Percentiles rank a stretch among this genome's conserved stretches.
phyloP scores from a whole-genome alignment of 2,888 invertebrate genomes.

The Eupithecia exiguata region DNA sequence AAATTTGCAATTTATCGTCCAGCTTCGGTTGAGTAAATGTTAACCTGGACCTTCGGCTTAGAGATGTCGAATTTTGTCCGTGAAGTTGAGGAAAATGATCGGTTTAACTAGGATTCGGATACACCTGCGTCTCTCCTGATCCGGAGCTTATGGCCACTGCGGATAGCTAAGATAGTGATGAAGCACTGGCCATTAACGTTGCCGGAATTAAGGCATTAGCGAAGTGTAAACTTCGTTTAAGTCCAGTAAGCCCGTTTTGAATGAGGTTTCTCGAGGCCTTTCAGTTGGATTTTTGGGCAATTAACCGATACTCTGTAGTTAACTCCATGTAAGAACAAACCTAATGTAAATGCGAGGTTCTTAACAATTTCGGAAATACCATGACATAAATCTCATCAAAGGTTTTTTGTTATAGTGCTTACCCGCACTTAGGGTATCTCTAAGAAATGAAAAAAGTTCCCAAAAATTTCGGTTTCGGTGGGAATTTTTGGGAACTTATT shows the following conservation, averaged over 20 bases:
- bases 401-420: too few relatives aligned
- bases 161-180: conserved; percentile 69
- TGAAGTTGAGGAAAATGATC: conserved; percentile 62
- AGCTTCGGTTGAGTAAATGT: conserved; percentile 46
- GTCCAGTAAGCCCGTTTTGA: conserved; percentile 35
- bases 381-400: neutral
- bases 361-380: neutral
- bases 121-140: conserved; percentile 68
- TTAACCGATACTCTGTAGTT: neutral
- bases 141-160: conserved; percentile 63
- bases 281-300: neutral
- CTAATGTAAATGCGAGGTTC: neutral
- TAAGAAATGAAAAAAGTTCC: too few relatives aligned
- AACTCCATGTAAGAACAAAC: neutral
- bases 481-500: too few relatives aligned
- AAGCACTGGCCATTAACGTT: conserved; percentile 67
- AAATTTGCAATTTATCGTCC: conserved; percentile 28
- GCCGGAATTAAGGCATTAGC: conserved; percentile 58
- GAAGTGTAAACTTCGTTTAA: conserved; percentile 47
- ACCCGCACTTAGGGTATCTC: too few relatives aligned
- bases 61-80: conserved; percentile 50
- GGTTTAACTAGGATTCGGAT: conserved; percentile 55
- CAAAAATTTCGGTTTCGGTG: too few relatives aligned
- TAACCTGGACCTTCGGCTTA: conserved; percentile 48
- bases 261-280: conserved; percentile 29